Conservation (phyloP, 2,797 vertebrate genomes). For the Nothura maculosa region DNA sequence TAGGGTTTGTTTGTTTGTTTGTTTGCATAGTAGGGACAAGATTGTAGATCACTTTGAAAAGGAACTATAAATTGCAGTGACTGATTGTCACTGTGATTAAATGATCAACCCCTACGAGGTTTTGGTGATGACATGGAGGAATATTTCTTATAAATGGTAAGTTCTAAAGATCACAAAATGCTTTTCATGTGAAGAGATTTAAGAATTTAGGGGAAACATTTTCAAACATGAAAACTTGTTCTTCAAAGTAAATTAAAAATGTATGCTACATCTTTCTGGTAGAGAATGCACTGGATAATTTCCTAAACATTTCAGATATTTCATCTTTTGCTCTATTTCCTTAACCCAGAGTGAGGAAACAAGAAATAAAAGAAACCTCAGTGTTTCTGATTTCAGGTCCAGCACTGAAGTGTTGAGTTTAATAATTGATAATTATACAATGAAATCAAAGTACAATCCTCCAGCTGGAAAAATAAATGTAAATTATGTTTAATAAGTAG, state of each 20-base stretch:
- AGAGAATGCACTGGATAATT: neutral
- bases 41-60: constrained; percentile 9
- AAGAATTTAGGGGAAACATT: neutral
- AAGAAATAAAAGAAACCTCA: neutral
- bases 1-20: too few species aligned
- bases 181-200: constrained; percentile 1
- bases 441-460: constrained; percentile 22
- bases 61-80: neutral
- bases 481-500: neutral
- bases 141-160: neutral
- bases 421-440: neutral
- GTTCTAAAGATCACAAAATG: constrained; percentile 3
- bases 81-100: neutral
- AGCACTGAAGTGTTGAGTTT: neutral
- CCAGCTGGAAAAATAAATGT: constrained; percentile 5
- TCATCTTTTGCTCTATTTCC: neutral
- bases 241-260: constrained; percentile 1
- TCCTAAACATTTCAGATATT: neutral
- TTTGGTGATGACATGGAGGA: neutral
- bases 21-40: neutral
- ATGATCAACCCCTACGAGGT: neutral
- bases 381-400: neutral
- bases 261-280: neutral
- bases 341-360: neutral
- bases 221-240: neutral